phyloP scores from a whole-genome alignment of 2,113 vertebrate genomes.

The Archocentrus centrarchus region DNA sequence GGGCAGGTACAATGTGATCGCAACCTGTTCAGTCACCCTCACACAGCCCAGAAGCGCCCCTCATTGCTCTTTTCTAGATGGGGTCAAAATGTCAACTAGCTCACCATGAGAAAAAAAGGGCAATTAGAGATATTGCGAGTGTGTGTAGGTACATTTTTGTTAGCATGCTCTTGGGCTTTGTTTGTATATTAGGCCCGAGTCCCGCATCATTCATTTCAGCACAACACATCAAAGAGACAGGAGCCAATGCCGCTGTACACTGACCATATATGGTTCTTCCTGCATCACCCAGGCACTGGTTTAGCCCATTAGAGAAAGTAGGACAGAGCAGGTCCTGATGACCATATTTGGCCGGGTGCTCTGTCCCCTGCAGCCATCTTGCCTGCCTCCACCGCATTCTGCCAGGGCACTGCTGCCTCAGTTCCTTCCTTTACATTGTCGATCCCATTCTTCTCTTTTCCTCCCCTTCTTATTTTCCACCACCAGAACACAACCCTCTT shows the following conservation, averaged over 20 bases:
- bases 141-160: conserved; percentile 23
- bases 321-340: conserved; percentile 75
- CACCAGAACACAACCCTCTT: conserved; percentile 29
- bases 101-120: conserved; percentile 6
- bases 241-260: conserved; percentile 21
- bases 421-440: conserved; percentile 42
- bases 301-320: conserved; percentile 75
- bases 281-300: conserved; percentile 61
- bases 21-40: conserved; percentile 48
- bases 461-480: conserved; percentile 17
- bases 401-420: conserved; percentile 62
- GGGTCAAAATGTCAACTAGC: conserved; percentile 51
- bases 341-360: conserved; percentile 77
- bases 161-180: conserved; percentile 48
- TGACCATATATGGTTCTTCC: conserved; percentile 67
- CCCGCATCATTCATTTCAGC: conserved; percentile 65
- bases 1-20: conserved; percentile 42
- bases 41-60: conserved; percentile 19
- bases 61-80: conserved; percentile 18
- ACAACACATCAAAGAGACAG: conserved; percentile 58
- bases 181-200: conserved; percentile 58
- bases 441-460: conserved; percentile 40
- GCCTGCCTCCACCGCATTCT: conserved; percentile 61
- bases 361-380: conserved; percentile 78
- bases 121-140: conserved; percentile 15